Conservation (phyloP, 2,797 vertebrate species). For the Aratinga solstitialis region DNA sequence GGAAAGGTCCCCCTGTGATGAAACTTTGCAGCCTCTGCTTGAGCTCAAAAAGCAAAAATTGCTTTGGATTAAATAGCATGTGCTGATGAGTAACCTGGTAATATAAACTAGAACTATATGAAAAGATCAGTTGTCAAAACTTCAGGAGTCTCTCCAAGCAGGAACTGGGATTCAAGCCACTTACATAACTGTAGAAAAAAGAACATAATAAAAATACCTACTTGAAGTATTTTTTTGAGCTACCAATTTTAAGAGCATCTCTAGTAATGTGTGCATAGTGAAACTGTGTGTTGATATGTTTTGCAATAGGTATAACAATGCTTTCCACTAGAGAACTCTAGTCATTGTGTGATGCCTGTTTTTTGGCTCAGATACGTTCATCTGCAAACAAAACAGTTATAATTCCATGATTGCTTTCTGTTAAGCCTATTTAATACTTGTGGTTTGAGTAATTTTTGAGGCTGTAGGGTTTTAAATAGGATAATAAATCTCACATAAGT, state of each 20-base stretch:
- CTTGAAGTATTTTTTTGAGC: not conserved
- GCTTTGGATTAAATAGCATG: not conserved
- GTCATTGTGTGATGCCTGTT: not conserved
- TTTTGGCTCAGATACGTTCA: not conserved
- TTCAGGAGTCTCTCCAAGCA: not conserved
- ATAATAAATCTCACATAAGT: slow-evolving; percentile 47
- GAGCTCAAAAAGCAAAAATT: not conserved
- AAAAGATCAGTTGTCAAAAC: not conserved
- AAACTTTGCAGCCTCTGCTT: not conserved
- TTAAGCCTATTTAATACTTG: not conserved
- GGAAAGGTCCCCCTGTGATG: not conserved
- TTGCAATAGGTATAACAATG: not conserved
- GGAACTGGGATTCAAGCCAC: not conserved
- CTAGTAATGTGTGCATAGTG: not conserved
- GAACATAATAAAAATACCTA: not conserved
- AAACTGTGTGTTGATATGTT: not conserved
- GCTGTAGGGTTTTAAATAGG: slow-evolving; percentile 3
- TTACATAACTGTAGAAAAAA: not conserved
- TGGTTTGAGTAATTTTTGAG: slow-evolving; percentile 10
- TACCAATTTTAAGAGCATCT: not conserved
- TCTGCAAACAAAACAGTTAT: not conserved
- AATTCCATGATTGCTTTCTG: not conserved
- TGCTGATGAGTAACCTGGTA: not conserved
- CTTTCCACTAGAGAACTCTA: not conserved
- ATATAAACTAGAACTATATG: not conserved